These are phyloP conservation scores for Diachrysia chrysitis DNA, from an alignment of 2,888 invertebrate genomes.

Conservation along the genomic window DNA sequence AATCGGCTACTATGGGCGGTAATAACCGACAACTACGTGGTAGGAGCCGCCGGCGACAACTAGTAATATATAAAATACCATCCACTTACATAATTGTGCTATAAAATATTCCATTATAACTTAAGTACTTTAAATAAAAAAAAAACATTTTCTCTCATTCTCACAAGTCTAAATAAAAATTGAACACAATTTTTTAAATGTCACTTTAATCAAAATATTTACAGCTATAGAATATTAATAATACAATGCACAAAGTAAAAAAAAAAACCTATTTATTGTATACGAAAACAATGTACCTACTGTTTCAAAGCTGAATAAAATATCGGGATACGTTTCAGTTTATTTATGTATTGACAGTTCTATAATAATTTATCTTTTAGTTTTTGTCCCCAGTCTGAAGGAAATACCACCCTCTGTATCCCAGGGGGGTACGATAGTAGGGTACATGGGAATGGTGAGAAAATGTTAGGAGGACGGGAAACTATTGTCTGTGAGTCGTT, in stretches of 20 bases:
- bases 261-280: background rate
- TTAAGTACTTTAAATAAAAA: no score
- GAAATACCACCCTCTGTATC: background rate
- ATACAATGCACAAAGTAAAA: background rate
- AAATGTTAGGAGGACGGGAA: background rate
- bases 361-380: background rate
- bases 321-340: conserved; percentile 4
- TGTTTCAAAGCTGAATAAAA: background rate
- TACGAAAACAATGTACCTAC: background rate
- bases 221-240: background rate
- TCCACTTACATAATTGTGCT: no score
- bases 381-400: background rate
- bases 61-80: no score
- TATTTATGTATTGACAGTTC: conserved; percentile 4
- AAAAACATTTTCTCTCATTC: no score
- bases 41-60: no score
- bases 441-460: background rate
- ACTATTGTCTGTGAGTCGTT: background rate
- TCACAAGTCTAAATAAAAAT: no score
- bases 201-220: background rate
- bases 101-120: no score
- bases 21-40: no score
- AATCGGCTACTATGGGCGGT: no score
- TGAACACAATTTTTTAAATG: no score
- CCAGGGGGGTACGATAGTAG: background rate